A percentile compares a stretch with the other conserved stretches of the same genome.
Evolutionary conservation across 2,113 vertebrate species (phyloP).

Genomic region (Clarias magur): DNA sequence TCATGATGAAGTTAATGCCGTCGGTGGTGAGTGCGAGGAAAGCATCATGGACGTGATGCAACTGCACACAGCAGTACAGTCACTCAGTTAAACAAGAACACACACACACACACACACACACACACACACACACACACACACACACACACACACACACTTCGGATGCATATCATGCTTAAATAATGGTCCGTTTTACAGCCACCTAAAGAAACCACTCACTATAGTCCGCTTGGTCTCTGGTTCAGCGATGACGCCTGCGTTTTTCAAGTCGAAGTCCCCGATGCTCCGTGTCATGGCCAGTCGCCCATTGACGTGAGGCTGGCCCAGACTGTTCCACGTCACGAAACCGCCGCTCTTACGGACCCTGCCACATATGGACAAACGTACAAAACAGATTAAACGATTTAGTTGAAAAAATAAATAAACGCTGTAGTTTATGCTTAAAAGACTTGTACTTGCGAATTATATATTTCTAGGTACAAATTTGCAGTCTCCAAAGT

Average conservation of each 20-base stretch:
- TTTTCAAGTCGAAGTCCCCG: constrained; percentile 94
- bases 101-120: neutral
- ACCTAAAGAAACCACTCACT: constrained; percentile 66
- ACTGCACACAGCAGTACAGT: constrained; percentile 63
- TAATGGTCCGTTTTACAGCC: too few species aligned
- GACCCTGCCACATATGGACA: constrained; percentile 72
- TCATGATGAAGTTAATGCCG: constrained; percentile 97
- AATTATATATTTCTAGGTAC: neutral
- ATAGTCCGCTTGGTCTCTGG: constrained; percentile 88
- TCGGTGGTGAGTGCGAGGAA: constrained; percentile 96
- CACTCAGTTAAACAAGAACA: neutral
- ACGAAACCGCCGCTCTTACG: constrained; percentile 90
- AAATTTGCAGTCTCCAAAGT: too few species aligned
- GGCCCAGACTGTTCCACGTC: constrained; percentile 94
- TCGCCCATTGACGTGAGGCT: constrained; percentile 93
- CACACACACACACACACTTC: neutral
- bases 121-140: neutral
- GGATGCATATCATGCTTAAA: neutral
- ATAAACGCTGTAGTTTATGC: neutral
- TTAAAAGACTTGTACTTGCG: neutral
- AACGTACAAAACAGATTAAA: neutral
- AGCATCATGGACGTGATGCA: constrained; percentile 86
- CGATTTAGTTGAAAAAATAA: neutral
- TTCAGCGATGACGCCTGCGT: constrained; percentile 87
- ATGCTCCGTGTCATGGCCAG: constrained; percentile 97